Evolutionary conservation across 2,113 vertebrate genomes (phyloP), one percentile per base, ranked within the genome.

Genomic region (Percina caprodes): DNA sequence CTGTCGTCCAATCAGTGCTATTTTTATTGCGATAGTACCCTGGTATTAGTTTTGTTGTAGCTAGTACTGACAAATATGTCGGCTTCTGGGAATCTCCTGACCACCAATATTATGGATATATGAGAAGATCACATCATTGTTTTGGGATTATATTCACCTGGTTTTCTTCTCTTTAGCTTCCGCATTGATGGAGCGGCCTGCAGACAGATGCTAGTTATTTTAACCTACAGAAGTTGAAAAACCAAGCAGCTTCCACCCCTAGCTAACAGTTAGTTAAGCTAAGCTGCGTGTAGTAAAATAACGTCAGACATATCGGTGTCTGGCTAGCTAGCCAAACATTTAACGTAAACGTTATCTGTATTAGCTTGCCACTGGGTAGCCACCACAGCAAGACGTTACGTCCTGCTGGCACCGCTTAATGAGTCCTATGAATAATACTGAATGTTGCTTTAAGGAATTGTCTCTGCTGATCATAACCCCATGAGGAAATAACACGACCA

Each of bases 41-140:
- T 81, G 67, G 82, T 73, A 54, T 73, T 65, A 14, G 83, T 85
- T 83, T 73, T 73, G 73, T 78, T 68, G 70, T 76, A 79, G 30
- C 30, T 4, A 30, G 62, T 85, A 79, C 71, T 76, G 87, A 80
- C 65, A 72, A 89, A 84, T 68, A 80, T 87, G 79, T 87, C 80
- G 84, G 83, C 77, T 80, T 80, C 56, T 76, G 75, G 80, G 70
- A 58, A 15, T 66, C 69, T 73, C 1, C 54, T 52, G 35, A 23
- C 49, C 45, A 58, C 39, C 39, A 55, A 19, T 59, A n/a, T 15
- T 30, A 39, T 23, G 67, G 71, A 65, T 35, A 60, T 48, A 61
- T 75, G 72, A 84, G 49, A 63, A 24, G 56, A 76, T 8, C 23
- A 23, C 39, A 18, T 23, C 0, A 5, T 48, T 63, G 8, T 56